Evolutionary conservation across 2,888 invertebrate genomes (phyloP), one percentile per base, ranked within the genome.

Genomic region (Coelinius sp.): DNA sequence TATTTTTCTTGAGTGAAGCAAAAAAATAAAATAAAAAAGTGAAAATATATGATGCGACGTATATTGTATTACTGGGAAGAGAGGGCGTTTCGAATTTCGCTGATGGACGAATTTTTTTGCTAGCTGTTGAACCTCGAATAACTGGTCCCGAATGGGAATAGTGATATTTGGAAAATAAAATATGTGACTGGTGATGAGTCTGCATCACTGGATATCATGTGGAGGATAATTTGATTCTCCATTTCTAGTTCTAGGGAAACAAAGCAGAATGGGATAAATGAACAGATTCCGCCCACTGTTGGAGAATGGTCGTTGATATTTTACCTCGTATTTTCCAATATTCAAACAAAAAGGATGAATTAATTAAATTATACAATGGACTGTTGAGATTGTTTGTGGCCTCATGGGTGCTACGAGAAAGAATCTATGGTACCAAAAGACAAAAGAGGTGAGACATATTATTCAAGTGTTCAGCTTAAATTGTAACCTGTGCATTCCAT

Each of bases 101-200:
- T 56, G 56, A 27, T 56, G 56, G 17, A 31, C 27, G 27, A 27
- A 14, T 56, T 17, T 56, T 27, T 56, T 25, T 31, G 56, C 56
- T 56, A n/a, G 56, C n/a, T 14, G 25, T 25, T 27, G 14, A 14
- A 56, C 56, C 56, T 56, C 27, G 27, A 56, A 56, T 56, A 56
- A 56, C 56, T 27, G 12, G 31, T 7, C 8, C 56, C n/a, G 56
- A 56, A 56, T 31, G 20, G 27, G 27, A 31, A 56, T 56, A 27
- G 56, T 56, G 7, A 20, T 27, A 14, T 27, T 12, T 27, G 14
- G 20, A 31, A 35, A 59, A 59, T 31, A 59, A 59, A 59, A 59
- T 17, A 17, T 35, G 31, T 1, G 31, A 56, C 14, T 25, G 14
- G 46, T 17, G 14, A 56, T 24, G 14, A 12, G 2, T 8, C 31